Conservation (phyloP, 2,888 invertebrate species). For the Caenorhabditis sp. region DNA sequence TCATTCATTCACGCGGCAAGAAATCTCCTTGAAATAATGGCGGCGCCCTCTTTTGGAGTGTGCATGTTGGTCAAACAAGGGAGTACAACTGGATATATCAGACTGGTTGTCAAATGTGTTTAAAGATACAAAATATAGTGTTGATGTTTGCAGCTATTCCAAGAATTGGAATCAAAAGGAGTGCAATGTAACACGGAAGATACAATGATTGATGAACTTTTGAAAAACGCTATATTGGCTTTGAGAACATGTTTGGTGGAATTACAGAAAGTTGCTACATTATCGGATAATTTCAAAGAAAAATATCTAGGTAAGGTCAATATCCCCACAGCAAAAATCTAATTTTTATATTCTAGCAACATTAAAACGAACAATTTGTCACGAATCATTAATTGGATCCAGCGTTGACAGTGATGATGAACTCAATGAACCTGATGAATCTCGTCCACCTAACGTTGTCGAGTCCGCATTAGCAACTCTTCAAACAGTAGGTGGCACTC, state of each 20-base stretch:
- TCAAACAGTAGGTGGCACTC: slow-evolving; percentile 12
- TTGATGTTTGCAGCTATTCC: slow-evolving; percentile 39
- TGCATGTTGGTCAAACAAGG: not conserved
- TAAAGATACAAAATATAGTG: not conserved
- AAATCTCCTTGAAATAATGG: not conserved
- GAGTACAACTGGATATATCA: not conserved
- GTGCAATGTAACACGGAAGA: slow-evolving; percentile 29
- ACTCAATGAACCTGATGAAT: slow-evolving; percentile 14
- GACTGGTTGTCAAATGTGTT: no score
- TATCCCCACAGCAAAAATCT: not conserved
- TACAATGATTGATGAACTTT: slow-evolving; percentile 34
- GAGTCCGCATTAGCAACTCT: slow-evolving; percentile 23
- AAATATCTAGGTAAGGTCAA: slow-evolving; percentile 35
- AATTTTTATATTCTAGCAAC: slow-evolving; percentile 25
- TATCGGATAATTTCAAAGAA: slow-evolving; percentile 30
- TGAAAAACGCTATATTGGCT: slow-evolving; percentile 30
- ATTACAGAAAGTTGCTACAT: slow-evolving; percentile 24
- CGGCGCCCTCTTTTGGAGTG: not conserved
- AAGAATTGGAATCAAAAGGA: slow-evolving; percentile 29
- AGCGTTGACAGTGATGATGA: slow-evolving; percentile 48
- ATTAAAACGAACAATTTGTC: slow-evolving; percentile 36
- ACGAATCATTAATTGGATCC: slow-evolving; percentile 44
- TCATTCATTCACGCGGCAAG: no score
- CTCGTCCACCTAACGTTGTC: not conserved
- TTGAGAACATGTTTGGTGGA: slow-evolving; percentile 44